Evolutionary conservation across 2,797 vertebrate genomes (phyloP), one percentile per base, ranked within the genome.

Genomic region (Ambastaia sidthimunki): DNA sequence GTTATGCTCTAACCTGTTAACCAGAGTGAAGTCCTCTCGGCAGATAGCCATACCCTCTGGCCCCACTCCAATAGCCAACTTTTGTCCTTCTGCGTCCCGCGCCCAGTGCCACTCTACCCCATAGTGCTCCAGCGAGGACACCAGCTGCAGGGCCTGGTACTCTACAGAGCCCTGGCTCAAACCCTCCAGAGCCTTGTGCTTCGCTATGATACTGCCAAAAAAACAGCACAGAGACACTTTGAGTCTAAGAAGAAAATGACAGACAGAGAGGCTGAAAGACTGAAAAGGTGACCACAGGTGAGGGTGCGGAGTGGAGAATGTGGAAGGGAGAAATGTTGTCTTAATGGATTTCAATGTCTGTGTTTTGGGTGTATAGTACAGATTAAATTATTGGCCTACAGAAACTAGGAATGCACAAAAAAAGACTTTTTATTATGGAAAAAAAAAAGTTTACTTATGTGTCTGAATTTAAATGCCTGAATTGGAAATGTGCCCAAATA

Each of bases 31-130:
- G 86, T 99, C 96, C 47, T 98, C 97, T 89, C 95, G 97, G 89
- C 97, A 99, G 81, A 98, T 85, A 5, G 96, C 94, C 57, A 99
- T 96, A 15, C 98, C 98, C 72, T 99, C 98, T 0, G 97, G 97
- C 0, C 98, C 98, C 0, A 99, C 95, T 7, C 98, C 98, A 10
- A 99, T 94, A 19, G 96, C 94, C 76, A 96, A 86, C 55, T 95
- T 95, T 81, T 96, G 96, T 7, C 93, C 94, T 21, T 96, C 95
- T 0, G 95, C 95, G 0, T 99, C 97, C 44, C 97, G 93, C 19
- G 94, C 96, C 6, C 96, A 95, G 87, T 99, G 98, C 98, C 98
- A 99, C 86, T 99, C 98, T 16, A 98, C 94, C 0, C 98, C 98
- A 1, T 98, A 99, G 85, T 98, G 97, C 85, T 98, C 96, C 89